Conservation (phyloP, 2,888 invertebrate genomes). For the Alcis repandata region DNA sequence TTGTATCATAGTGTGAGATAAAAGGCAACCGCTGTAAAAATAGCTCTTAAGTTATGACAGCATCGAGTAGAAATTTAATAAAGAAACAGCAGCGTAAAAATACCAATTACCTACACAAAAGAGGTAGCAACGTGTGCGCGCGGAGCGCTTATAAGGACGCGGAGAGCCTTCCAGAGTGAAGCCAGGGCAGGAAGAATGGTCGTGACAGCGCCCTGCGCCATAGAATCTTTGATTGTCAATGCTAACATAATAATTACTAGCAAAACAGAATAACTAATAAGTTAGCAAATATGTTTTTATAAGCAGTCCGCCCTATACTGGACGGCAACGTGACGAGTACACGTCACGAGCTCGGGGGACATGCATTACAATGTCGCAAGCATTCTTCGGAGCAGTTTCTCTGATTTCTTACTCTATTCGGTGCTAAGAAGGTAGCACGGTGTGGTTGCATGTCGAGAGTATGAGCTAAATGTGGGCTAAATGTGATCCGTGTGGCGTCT, state of each 20-base stretch:
- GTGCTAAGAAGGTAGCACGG: slow-evolving; percentile 13
- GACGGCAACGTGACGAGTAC: too few species aligned
- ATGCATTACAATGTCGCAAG: too few species aligned
- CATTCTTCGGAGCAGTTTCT: background rate
- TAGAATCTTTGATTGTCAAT: too few species aligned
- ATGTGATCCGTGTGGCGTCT: slow-evolving; percentile 11
- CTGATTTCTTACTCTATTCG: background rate
- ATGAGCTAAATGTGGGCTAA: slow-evolving; percentile 11
- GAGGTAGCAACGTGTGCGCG: background rate
- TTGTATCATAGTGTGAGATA: slow-evolving; percentile 23
- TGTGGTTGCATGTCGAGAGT: slow-evolving; percentile 15
- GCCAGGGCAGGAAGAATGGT: too few species aligned
- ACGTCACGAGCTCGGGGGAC: too few species aligned
- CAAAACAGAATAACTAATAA: too few species aligned
- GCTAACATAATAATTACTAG: too few species aligned
- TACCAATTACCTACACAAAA: background rate
- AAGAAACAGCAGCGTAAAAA: background rate
- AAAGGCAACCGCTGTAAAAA: slow-evolving; percentile 26
- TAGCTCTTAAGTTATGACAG: slow-evolving; percentile 13
- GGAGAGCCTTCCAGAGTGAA: too few species aligned
- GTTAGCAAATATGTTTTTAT: too few species aligned
- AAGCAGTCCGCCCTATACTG: too few species aligned
- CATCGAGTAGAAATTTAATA: background rate
- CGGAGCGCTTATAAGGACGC: too few species aligned
- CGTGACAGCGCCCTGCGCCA: too few species aligned